Base-by-base conservation (phyloP, 2,797 vertebrate species). In the Ctenosaura bakeri region DNA sequence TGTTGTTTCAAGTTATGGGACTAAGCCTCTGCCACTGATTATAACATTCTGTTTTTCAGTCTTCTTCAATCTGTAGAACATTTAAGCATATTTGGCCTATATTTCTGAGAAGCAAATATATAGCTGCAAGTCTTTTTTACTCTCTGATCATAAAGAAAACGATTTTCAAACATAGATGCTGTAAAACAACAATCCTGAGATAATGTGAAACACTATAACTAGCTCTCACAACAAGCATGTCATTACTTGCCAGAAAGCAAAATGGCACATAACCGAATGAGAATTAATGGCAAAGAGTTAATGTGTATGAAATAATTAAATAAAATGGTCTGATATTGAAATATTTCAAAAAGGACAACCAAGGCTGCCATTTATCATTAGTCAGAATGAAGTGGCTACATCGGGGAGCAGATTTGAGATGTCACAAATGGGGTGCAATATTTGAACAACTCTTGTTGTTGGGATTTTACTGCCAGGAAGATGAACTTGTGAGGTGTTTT, bases 141-240 rank as follows among this genome's bases (percentile, higher is more conserved):
- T 20, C 94, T 90, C 52, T 92, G 81, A 73, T 93, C 94, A 87
- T 93, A 95, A 95, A 96, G 95, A 94, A 95, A 95, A 50, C 0
- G 1, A 93, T 89, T 62, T 74, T 92, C 92, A 95, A 87, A 94
- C 90, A 89, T 83, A 90, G 90, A 71, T 79, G 92, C 92, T 92
- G 42, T 93, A 88, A 93, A 95, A 94, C 86, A 92, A 46, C 56
- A 85, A 54, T 71, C 10, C 24, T 85, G 69, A 84, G 26, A 50
- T 50, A 50, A 84, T 69, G 29, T 50, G 82, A 64, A 71, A 13
- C 22, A 8, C 66, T 71, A n/a, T 85, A 18, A 62, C n/a, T 13
- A 62, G 4, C 64, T 12, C 3, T n/a, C 35, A 32, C 42, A 32
- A 32, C 46, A 42, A 83, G 26, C 26, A 42, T 52, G 13, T 42